Percentiles rank a stretch among this genome's conserved stretches.
phyloP scores from a whole-genome alignment of 35 echinoderm and acorn worm species.

The Diadema setosum region DNA sequence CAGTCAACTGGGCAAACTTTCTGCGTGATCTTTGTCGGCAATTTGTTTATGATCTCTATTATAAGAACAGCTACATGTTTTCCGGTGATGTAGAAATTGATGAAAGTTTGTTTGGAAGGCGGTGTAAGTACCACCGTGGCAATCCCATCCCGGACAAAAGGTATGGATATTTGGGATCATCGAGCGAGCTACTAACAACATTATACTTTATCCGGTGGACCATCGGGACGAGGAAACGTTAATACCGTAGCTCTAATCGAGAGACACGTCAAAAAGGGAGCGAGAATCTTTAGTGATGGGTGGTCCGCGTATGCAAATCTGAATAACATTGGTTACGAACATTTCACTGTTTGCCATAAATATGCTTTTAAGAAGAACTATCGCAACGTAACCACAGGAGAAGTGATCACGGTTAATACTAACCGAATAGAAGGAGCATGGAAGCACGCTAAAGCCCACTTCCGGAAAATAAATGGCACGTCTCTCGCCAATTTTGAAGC shows the following conservation, averaged over 20 bases:
- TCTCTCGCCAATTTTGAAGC: not conserved
- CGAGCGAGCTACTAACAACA: not conserved
- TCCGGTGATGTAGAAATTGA: not conserved
- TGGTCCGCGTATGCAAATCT: not conserved
- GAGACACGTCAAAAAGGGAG: not conserved
- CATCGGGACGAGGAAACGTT: not conserved
- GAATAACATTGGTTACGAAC: not conserved
- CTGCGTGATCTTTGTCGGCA: not conserved
- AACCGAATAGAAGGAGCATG: conserved; percentile 5
- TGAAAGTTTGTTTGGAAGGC: not conserved
- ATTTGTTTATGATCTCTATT: not conserved
- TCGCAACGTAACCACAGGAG: not conserved
- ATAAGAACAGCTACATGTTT: not conserved
- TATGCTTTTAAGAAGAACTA: not conserved
- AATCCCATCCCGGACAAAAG: not conserved
- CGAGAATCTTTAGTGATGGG: conserved; percentile 3
- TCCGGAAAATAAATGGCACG: not conserved
- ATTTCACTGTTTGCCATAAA: not conserved
- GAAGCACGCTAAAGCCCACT: conserved; percentile 7
- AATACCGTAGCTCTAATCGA: not conserved
- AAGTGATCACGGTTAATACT: not conserved
- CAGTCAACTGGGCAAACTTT: too few relatives aligned
- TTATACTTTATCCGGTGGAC: not conserved
- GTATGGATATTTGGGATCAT: not conserved
- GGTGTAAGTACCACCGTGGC: not conserved